Conservation (phyloP, 2,113 vertebrate genomes). For the Sapajus apella region DNA sequence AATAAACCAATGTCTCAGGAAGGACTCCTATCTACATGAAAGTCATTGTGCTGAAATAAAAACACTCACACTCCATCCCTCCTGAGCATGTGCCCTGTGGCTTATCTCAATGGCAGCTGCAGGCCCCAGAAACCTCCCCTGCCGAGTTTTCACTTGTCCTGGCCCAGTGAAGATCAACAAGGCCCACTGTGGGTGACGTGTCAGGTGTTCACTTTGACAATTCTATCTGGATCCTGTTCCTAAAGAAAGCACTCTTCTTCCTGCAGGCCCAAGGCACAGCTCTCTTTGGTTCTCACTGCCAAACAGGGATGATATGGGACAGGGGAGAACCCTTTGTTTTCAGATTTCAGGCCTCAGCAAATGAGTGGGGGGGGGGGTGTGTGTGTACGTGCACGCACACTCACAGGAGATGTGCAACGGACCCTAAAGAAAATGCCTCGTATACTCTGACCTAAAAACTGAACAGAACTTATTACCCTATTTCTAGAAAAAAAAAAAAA, state of each 20-base stretch:
- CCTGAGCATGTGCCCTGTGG: accelerated
- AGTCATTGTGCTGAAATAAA: no score
- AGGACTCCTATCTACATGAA: accelerated
- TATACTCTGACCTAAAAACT: no score
- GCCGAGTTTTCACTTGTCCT: accelerated
- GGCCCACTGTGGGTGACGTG: accelerated
- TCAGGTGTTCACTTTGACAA: no score
- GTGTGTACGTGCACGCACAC: accelerated
- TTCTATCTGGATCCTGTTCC: background rate
- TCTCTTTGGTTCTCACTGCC: background rate
- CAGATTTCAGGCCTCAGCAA: background rate
- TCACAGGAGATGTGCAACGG: no score
- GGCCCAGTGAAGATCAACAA: accelerated
- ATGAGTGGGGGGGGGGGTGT: no score
- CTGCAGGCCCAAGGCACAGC: accelerated
- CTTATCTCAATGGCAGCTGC: accelerated
- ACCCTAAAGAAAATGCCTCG: no score
- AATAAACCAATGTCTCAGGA: background rate
- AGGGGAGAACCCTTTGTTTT: background rate
- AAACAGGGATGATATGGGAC: accelerated
- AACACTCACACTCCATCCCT: background rate
- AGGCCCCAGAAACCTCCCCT: accelerated
- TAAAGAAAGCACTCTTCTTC: accelerated
- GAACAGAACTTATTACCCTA: no score
- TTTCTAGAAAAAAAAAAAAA: background rate